A percentile compares a stretch with the other conserved stretches of the same genome.
Evolutionary conservation across 2,113 vertebrate genomes (phyloP).

Genomic region (Crotalus horridus): DNA sequence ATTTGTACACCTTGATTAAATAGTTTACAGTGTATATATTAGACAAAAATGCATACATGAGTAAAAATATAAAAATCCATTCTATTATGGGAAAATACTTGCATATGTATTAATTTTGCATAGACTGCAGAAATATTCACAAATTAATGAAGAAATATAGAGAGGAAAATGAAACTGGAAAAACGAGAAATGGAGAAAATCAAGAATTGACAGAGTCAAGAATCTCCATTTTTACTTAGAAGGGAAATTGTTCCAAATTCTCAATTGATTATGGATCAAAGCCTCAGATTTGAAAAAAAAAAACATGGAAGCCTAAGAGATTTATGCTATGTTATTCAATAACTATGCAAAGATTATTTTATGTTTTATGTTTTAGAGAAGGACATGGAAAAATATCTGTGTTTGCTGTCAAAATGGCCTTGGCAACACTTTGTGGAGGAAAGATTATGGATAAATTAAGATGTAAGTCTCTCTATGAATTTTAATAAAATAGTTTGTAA

Average conservation of each 20-base stretch:
- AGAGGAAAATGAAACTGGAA: background rate
- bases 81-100: background rate
- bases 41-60: background rate
- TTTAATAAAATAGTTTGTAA: background rate
- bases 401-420: conserved; percentile 92
- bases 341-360: conserved; percentile 5
- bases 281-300: background rate
- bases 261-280: background rate
- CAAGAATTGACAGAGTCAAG: background rate
- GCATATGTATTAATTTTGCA: background rate
- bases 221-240: background rate
- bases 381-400: conserved; percentile 90
- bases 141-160: background rate
- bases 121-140: background rate
- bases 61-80: background rate
- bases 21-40: background rate
- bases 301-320: background rate
- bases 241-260: background rate
- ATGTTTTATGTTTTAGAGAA: conserved; percentile 77
- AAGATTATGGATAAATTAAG: conserved; percentile 99
- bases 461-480: conserved; percentile 80
- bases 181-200: background rate
- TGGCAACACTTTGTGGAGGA: conserved; percentile 93
- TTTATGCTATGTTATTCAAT: background rate
- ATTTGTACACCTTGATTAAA: background rate